Evolutionary conservation across 2,888 invertebrate genomes (phyloP).

Genomic region (Cephus runcator): DNA sequence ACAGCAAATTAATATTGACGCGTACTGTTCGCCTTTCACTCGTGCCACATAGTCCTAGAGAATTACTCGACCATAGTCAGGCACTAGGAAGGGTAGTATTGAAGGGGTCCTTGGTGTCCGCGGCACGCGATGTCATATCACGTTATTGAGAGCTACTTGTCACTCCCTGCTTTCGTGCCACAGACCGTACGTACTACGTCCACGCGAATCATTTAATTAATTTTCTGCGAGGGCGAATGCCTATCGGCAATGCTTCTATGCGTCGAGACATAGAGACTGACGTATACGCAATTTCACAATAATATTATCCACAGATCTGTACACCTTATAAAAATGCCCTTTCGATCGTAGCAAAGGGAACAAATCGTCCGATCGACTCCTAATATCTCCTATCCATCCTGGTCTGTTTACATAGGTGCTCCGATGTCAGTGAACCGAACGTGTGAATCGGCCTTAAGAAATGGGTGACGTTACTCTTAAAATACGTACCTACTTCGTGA

Average conservation of each 20-base stretch:
- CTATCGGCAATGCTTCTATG: neutral
- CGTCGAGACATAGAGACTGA: neutral
- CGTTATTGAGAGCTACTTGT: constrained; percentile 57
- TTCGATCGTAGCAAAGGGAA: neutral
- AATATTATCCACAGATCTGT: neutral
- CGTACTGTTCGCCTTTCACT: constrained; percentile 37
- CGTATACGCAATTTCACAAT: neutral
- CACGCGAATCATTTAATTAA: constrained; percentile 48
- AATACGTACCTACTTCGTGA: neutral
- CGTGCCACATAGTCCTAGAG: constrained; percentile 36
- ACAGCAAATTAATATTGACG: constrained; percentile 34
- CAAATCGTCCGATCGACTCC: neutral
- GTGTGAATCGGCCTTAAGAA: neutral
- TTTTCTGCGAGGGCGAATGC: constrained; percentile 19
- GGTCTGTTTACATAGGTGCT: no score
- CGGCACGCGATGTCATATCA: constrained; percentile 51
- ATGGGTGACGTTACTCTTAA: neutral
- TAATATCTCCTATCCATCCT: no score
- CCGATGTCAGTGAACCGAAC: no score
- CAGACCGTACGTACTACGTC: constrained; percentile 30
- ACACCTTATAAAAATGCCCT: neutral
- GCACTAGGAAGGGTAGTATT: constrained; percentile 42
- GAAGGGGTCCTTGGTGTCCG: constrained; percentile 55
- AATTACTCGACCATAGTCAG: constrained; percentile 48
- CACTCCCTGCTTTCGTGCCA: constrained; percentile 48